Conservation (phyloP, 2,113 vertebrate genomes). For the Nothobranchius furzeri region DNA sequence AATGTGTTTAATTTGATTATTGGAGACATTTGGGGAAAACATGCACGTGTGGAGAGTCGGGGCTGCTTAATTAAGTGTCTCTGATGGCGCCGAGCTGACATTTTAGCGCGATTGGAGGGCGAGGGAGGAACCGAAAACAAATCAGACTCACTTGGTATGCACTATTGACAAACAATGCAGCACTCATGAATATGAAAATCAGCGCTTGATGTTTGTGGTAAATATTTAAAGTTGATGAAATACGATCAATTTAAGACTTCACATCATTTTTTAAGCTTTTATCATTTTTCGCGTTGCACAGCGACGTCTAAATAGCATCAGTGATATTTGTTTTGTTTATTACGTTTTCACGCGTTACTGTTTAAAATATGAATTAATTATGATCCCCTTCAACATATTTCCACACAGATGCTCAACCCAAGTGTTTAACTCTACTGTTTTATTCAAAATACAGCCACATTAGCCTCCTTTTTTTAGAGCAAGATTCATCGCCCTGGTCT, state of each 20-base stretch:
- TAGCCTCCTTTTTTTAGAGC: conserved; percentile 59
- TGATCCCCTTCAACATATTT: conserved; percentile 37
- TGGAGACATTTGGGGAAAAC: conserved; percentile 45
- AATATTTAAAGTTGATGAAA: conserved; percentile 20
- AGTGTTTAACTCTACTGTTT: conserved; percentile 72
- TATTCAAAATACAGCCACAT: conserved; percentile 74
- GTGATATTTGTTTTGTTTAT: neutral
- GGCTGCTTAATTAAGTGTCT: conserved; percentile 67
- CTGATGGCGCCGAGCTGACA: conserved; percentile 43
- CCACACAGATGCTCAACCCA: conserved; percentile 35
- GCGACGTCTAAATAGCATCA: neutral
- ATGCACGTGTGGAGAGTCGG: conserved; percentile 3
- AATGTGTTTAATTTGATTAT: conserved; percentile 48
- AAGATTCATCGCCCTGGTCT: conserved; percentile 75
- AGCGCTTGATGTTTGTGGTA: conserved; percentile 6
- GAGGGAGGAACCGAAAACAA: conserved; percentile 44
- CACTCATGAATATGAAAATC: conserved; percentile 57
- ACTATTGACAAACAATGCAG: conserved; percentile 45
- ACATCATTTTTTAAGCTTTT: neutral
- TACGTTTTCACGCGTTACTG: conserved; percentile 6
- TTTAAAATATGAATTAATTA: conserved; percentile 20
- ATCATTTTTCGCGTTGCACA: neutral
- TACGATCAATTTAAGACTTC: conserved; percentile 1
- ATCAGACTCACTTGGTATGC: conserved; percentile 45
- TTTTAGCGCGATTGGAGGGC: conserved; percentile 40